A percentile compares a stretch with the other conserved stretches of the same genome.
These are phyloP conservation scores for Zaprionus tsacasi DNA, from an alignment of 1,140 invertebrate genomes.

Conservation along the genomic window DNA sequence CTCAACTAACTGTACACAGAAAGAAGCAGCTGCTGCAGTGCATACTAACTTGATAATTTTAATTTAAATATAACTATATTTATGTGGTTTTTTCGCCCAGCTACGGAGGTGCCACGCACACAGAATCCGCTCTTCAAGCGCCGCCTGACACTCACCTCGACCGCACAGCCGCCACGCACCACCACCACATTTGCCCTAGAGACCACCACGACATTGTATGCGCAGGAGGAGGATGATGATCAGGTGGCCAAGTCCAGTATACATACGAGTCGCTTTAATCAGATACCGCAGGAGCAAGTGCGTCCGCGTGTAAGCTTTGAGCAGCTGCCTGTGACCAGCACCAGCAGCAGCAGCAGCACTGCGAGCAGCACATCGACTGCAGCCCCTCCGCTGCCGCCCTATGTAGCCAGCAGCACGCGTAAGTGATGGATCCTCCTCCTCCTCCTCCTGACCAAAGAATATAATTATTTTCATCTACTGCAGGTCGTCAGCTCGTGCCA, in stretches of 20 bases:
- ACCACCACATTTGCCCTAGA: constrained; percentile 50
- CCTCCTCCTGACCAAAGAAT: too few relatives aligned
- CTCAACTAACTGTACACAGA: too few relatives aligned
- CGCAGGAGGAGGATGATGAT: constrained; percentile 64
- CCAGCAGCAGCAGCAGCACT: constrained; percentile 2
- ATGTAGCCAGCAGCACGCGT: constrained; percentile 39
- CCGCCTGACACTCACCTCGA: constrained; percentile 60
- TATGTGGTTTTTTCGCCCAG: constrained; percentile 14
- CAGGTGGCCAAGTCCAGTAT: constrained; percentile 81
- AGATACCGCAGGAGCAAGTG: constrained; percentile 58
- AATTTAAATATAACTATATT: too few relatives aligned
- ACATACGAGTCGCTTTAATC: constrained; percentile 76
- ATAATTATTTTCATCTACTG: too few relatives aligned
- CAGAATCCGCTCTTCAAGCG: constrained; percentile 79
- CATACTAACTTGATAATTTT: too few relatives aligned
- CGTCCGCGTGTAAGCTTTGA: constrained; percentile 10
- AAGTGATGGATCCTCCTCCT: too few relatives aligned
- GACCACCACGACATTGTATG: constrained; percentile 50
- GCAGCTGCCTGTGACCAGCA: constrained; percentile 10
- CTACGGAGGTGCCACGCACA: constrained; percentile 71
- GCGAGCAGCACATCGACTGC: neutral
- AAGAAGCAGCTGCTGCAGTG: too few relatives aligned
- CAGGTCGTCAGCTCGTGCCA: constrained; percentile 63
- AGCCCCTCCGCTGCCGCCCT: neutral
- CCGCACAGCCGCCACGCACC: constrained; percentile 23